Conservation (phyloP, 2,888 invertebrate species). For the Drosophila mayaguana region DNA sequence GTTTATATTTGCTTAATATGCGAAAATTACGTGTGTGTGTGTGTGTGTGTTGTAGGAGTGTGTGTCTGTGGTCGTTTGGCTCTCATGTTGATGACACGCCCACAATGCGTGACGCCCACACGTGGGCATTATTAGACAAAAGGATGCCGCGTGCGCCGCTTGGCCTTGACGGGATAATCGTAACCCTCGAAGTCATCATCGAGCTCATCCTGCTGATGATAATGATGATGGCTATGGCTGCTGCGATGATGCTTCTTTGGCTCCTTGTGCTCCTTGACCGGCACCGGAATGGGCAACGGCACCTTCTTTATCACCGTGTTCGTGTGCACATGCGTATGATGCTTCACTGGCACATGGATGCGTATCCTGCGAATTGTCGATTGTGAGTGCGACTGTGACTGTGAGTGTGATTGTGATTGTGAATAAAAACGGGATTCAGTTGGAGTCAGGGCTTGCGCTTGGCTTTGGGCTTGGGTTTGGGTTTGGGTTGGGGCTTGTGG, state of each 20-base stretch:
- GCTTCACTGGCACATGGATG: conserved; percentile 85
- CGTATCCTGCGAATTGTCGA: conserved; percentile 77
- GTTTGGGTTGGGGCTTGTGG: too few species aligned
- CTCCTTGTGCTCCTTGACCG: conserved; percentile 83
- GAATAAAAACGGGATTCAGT: conserved; percentile 18
- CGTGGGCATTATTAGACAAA: conserved; percentile 69
- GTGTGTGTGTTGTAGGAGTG: not conserved
- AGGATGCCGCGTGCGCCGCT: conserved; percentile 82
- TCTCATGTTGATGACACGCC: conserved; percentile 34
- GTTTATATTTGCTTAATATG: conserved; percentile 65
- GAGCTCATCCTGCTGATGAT: conserved; percentile 72
- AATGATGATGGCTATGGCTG: conserved; percentile 71
- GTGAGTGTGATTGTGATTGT: conserved; percentile 16
- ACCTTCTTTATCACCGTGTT: conserved; percentile 85
- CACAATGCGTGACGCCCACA: conserved; percentile 25
- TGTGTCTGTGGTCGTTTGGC: conserved; percentile 2
- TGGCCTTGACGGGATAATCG: conserved; percentile 83
- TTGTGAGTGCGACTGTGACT: conserved; percentile 11
- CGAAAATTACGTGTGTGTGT: conserved; percentile 20
- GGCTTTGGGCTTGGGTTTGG: not conserved
- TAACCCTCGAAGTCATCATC: conserved; percentile 84
- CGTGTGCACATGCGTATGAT: conserved; percentile 85
- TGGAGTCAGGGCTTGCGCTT: not conserved
- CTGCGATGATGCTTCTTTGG: conserved; percentile 75
- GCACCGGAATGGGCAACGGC: conserved; percentile 84